phyloP scores from a whole-genome alignment of 2,888 invertebrate species.

The Macrosoma leucophasiata region DNA sequence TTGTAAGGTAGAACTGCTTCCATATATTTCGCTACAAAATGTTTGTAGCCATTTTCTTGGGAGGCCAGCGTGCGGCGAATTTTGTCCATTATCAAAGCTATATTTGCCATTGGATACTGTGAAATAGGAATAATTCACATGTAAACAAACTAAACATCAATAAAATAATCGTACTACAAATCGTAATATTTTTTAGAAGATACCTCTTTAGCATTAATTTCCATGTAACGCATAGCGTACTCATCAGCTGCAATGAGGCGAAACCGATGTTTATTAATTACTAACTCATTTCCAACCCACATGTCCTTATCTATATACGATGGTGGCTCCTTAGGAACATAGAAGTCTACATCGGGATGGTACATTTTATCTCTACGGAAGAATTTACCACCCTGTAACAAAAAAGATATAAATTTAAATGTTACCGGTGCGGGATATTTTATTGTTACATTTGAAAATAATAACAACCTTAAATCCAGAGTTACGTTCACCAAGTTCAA shows the following conservation, averaged over 20 bases:
- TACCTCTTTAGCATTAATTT: constrained; percentile 84
- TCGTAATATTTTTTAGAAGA: no score
- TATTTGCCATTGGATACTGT: constrained; percentile 85
- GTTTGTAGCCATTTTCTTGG: constrained; percentile 79
- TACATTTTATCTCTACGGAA: constrained; percentile 81
- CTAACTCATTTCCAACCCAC: constrained; percentile 87
- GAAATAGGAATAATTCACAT: constrained; percentile 19
- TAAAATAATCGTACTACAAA: constrained; percentile 1
- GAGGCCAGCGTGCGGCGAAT: constrained; percentile 80
- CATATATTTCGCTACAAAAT: constrained; percentile 84
- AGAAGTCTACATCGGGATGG: constrained; percentile 83
- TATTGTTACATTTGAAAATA: background rate
- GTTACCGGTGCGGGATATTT: background rate
- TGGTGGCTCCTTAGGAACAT: constrained; percentile 81
- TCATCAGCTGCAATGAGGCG: constrained; percentile 88
- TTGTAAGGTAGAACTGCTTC: constrained; percentile 50
- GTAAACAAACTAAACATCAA: constrained; percentile 1
- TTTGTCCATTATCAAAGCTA: constrained; percentile 83
- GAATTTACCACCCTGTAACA: constrained; percentile 76
- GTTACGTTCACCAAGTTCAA: constrained; percentile 84
- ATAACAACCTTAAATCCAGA: constrained; percentile 71
- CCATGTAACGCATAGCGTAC: constrained; percentile 92
- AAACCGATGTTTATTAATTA: constrained; percentile 87
- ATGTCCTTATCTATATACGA: constrained; percentile 87
- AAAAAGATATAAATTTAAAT: background rate